A percentile compares a stretch with the other conserved stretches of the same genome.
Conservation (phyloP, 2,113 vertebrate genomes). For the Scytalopus superciliaris region DNA sequence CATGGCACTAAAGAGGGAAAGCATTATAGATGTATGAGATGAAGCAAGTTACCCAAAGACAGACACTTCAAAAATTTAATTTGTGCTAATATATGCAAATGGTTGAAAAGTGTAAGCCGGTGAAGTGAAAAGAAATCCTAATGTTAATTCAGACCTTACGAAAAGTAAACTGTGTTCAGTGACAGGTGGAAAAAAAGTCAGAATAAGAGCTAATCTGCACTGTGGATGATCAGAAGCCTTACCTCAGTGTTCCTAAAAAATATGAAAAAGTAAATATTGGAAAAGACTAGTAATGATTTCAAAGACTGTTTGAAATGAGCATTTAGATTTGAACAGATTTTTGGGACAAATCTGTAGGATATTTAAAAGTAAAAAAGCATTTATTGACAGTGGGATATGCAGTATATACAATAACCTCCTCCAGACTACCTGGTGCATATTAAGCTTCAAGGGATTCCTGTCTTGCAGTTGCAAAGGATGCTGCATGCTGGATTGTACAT, state of each 20-base stretch:
- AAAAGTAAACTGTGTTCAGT: not conserved
- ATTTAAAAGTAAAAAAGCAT: not conserved
- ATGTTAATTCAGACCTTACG: not conserved
- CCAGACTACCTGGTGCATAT: not conserved
- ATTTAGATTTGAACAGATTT: not conserved
- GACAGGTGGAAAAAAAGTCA: not conserved
- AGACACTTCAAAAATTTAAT: not conserved
- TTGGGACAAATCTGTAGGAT: not conserved
- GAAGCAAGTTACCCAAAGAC: not conserved
- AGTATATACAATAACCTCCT: not conserved
- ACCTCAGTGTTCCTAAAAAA: not conserved
- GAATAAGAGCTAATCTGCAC: not conserved
- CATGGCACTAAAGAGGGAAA: not conserved
- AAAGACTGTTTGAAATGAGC: not conserved
- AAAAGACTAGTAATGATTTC: not conserved
- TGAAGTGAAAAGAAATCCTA: not conserved
- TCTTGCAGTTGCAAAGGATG: not conserved
- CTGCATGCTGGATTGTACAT: fast-evolving
- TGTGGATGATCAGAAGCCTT: not conserved
- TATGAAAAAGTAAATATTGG: not conserved
- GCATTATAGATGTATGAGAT: not conserved
- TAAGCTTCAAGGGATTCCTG: not conserved
- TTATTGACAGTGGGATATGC: not conserved
- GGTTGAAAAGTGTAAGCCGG: not conserved
- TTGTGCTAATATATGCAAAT: not conserved